Conservation (phyloP, 2,797 vertebrate genomes). For the Diceros bicornis region DNA sequence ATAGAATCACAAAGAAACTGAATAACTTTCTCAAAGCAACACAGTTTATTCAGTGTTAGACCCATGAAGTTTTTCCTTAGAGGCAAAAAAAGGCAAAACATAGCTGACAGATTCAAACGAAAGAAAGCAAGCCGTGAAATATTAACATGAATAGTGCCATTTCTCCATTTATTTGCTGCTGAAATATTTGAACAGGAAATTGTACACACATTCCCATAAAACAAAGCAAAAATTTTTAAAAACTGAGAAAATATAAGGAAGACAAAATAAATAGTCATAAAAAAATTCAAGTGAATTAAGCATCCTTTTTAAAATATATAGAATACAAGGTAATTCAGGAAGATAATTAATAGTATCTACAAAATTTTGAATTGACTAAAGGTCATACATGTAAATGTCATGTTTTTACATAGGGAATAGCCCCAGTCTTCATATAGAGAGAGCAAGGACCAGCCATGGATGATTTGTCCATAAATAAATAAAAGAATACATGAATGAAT, state of each 20-base stretch:
- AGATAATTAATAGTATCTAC: not conserved
- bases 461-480: not conserved
- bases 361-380: not conserved
- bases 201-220: not conserved
- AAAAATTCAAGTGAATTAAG: slow-evolving; percentile 1
- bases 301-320: not conserved
- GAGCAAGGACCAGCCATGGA: not conserved
- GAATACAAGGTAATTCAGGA: not conserved
- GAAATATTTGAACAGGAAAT: slow-evolving; percentile 28
- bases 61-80: not conserved
- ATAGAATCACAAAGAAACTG: not conserved
- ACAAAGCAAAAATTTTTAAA: not conserved
- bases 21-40: not conserved
- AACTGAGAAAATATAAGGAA: not conserved
- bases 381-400: not conserved
- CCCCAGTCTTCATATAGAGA: not conserved
- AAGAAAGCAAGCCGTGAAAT: not conserved
- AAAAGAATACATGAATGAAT: not conserved
- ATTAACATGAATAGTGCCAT: not conserved
- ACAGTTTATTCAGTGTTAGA: not conserved
- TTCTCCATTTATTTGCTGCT: not conserved
- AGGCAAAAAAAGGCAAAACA: not conserved
- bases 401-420: not conserved
- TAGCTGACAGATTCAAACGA: not conserved
- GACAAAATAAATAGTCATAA: not conserved